A percentile compares a stretch with the other conserved stretches of the same genome.
Evolutionary conservation across 2,888 invertebrate genomes (phyloP).

Genomic region (Cataglyphis cursor): DNA sequence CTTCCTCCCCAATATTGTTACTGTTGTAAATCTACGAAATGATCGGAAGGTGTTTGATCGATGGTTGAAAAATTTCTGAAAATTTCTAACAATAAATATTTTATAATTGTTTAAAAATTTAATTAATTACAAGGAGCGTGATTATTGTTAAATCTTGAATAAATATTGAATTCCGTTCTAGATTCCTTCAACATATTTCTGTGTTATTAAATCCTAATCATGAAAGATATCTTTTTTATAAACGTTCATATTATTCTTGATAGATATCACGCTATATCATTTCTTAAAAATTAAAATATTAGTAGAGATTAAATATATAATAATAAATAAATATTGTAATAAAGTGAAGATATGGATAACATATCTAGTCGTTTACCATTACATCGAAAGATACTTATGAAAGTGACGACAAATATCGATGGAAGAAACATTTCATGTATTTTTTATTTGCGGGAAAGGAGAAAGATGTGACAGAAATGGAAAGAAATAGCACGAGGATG

Average conservation of each 20-base stretch:
- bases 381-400: background rate
- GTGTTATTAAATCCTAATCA: background rate
- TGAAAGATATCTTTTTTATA: background rate
- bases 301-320: background rate
- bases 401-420: background rate
- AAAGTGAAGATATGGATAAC: background rate
- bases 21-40: conserved; percentile 25
- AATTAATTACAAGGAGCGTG: background rate
- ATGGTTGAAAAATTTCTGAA: background rate
- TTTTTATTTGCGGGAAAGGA: conserved; percentile 36
- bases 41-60: conserved; percentile 8
- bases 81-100: conserved; percentile 6
- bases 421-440: background rate
- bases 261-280: background rate
- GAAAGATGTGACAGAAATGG: conserved; percentile 40
- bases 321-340: background rate
- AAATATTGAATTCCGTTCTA: background rate
- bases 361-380: conserved; percentile 23
- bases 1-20: conserved; percentile 43
- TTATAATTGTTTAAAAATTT: background rate
- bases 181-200: too few relatives aligned
- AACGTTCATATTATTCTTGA: background rate
- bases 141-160: background rate
- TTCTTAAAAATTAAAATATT: background rate
- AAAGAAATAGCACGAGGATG: conserved; percentile 27